These are phyloP conservation scores for Chiloscyllium punctatum DNA, from an alignment of 2,797 vertebrate genomes.

Conservation along the genomic window DNA sequence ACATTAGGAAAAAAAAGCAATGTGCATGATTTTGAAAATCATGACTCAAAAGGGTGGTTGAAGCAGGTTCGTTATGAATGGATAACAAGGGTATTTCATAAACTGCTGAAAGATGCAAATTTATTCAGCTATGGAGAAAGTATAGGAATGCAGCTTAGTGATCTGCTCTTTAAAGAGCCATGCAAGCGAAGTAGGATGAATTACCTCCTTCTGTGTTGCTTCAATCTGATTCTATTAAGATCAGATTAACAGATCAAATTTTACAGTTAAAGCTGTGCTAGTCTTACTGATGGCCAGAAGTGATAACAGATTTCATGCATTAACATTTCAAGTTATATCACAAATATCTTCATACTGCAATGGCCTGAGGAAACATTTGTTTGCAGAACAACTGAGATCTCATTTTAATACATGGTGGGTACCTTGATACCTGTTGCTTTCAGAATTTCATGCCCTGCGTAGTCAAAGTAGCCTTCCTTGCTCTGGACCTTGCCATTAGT, in stretches of 20 bases:
- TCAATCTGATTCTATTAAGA: not conserved
- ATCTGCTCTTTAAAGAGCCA: not conserved
- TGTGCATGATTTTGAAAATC: not conserved
- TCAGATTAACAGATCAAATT: not conserved
- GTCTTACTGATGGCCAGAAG: not conserved
- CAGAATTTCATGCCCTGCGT: conserved; percentile 9
- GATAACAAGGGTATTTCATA: not conserved
- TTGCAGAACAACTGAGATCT: too few species aligned
- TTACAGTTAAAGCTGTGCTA: not conserved
- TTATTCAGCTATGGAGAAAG: not conserved
- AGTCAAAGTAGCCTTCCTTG: conserved; percentile 11
- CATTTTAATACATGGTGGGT: too few species aligned
- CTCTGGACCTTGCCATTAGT: not conserved
- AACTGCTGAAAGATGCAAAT: not conserved
- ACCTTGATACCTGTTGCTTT: not conserved
- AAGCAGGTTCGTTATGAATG: not conserved
- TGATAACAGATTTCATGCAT: not conserved
- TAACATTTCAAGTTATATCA: not conserved
- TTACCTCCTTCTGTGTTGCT: not conserved
- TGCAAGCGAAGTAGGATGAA: not conserved
- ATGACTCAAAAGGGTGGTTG: not conserved
- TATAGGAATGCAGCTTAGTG: not conserved
- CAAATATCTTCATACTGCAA: not conserved
- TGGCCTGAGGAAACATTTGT: not conserved
- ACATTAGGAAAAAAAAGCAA: not conserved